phyloP scores from a whole-genome alignment of 2,888 invertebrate species.

The Harmothoe impar region DNA sequence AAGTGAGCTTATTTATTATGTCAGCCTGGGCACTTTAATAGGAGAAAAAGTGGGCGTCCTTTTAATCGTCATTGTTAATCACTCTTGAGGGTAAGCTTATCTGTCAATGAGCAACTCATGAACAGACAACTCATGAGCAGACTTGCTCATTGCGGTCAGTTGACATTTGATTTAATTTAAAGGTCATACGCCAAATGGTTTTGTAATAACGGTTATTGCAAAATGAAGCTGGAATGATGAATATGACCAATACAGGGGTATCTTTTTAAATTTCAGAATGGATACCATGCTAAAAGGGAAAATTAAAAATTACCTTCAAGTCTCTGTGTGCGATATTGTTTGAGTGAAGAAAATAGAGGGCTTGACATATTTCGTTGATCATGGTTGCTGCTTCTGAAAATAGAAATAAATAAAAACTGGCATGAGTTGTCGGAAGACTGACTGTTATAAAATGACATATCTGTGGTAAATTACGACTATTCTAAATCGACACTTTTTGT shows the following conservation, averaged over 20 bases:
- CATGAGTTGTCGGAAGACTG: too few species aligned
- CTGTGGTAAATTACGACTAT: too few species aligned
- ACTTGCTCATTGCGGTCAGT: neutral
- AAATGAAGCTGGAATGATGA: too few species aligned
- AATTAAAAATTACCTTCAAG: constrained; percentile 89
- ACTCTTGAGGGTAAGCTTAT: neutral
- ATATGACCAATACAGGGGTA: too few species aligned
- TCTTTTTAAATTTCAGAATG: too few species aligned
- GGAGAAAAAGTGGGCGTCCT: neutral
- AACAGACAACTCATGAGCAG: neutral
- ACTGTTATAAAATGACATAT: too few species aligned
- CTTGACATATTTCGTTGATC: constrained; percentile 97
- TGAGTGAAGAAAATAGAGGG: constrained; percentile 96
- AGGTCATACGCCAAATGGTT: neutral
- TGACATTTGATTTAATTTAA: neutral
- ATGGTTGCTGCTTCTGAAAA: constrained; percentile 93
- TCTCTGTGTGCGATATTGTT: constrained; percentile 98
- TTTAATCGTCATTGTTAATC: neutral
- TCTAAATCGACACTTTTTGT: too few species aligned
- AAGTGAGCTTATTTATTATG: too few species aligned
- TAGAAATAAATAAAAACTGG: neutral
- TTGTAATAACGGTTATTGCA: too few species aligned
- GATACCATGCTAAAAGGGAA: neutral
- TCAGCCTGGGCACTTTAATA: neutral
- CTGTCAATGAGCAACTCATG: neutral